A percentile compares a stretch with the other conserved stretches of the same genome.
These are phyloP conservation scores for Bellardia pandia DNA, from an alignment of 2,888 invertebrate species.

Conservation along the genomic window DNA sequence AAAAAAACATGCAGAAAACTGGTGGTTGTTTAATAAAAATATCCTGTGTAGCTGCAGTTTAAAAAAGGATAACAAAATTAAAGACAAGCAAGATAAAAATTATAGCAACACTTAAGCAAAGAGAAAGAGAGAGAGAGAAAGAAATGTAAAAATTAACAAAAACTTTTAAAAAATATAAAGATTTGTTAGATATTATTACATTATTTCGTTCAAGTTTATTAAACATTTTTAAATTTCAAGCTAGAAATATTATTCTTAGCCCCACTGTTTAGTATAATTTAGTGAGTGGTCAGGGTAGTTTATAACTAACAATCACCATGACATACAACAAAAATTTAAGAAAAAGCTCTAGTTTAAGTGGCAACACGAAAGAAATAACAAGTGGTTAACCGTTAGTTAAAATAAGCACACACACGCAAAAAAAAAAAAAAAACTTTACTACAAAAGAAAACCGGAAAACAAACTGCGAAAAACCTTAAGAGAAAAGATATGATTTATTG, in stretches of 20 bases:
- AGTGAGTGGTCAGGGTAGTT: background rate
- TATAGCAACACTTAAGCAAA: no score
- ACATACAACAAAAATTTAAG: no score
- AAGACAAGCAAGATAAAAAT: no score
- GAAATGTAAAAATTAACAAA: no score
- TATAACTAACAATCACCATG: background rate
- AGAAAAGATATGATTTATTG: constrained; percentile 60
- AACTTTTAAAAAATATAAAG: no score
- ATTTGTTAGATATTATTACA: no score
- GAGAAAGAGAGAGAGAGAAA: no score
- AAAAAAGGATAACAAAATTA: no score
- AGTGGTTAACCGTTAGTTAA: constrained; percentile 62
- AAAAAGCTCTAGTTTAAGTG: constrained; percentile 13
- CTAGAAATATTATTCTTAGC: no score
- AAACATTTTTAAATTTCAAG: no score
- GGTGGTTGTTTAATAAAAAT: background rate
- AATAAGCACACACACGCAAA: constrained; percentile 1
- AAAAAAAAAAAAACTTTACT: constrained; percentile 18
- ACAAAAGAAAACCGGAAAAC: background rate
- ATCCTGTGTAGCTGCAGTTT: background rate
- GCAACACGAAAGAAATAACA: constrained; percentile 52
- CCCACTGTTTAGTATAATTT: no score
- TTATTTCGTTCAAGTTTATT: no score
- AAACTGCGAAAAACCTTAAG: constrained; percentile 11
- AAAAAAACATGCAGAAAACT: background rate